Evolutionary conservation across 2,888 invertebrate genomes (phyloP).

Genomic region (Steinernema carpocapsae): DNA sequence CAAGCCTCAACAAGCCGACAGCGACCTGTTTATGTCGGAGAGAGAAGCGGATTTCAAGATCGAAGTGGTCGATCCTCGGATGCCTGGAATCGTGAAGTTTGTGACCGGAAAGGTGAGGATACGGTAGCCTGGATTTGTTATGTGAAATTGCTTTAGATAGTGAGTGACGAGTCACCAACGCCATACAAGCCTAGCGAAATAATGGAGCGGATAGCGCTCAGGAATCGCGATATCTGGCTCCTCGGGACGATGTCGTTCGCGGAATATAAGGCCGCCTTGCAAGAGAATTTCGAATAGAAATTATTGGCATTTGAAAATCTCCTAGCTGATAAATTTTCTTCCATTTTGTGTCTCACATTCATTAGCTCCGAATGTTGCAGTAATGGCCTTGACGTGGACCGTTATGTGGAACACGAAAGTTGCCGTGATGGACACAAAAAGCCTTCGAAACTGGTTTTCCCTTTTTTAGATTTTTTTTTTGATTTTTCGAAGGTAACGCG

Average conservation of each 20-base stretch:
- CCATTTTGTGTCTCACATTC: too few species aligned
- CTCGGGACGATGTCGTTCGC: conserved; percentile 11
- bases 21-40: not conserved
- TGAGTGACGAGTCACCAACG: conserved; percentile 43
- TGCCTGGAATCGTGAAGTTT: conserved; percentile 48
- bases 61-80: conserved; percentile 44
- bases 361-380: too few species aligned
- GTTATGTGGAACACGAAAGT: too few species aligned
- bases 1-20: too few species aligned
- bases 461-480: too few species aligned
- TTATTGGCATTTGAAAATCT: conserved; percentile 2
- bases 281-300: conserved; percentile 20
- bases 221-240: conserved; percentile 16
- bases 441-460: too few species aligned
- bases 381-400: too few species aligned
- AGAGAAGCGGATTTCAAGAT: conserved; percentile 49
- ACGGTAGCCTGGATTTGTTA: not conserved
- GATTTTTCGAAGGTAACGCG: too few species aligned
- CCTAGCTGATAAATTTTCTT: not conserved
- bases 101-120: conserved; percentile 48
- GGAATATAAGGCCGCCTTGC: conserved; percentile 12
- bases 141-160: conserved; percentile 46
- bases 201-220: conserved; percentile 43
- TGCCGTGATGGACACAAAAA: too few species aligned
- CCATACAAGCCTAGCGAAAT: conserved; percentile 51